These are phyloP conservation scores for Sterrhoptilus dennistouni DNA, from an alignment of 2,113 vertebrate genomes.

Conservation along the genomic window DNA sequence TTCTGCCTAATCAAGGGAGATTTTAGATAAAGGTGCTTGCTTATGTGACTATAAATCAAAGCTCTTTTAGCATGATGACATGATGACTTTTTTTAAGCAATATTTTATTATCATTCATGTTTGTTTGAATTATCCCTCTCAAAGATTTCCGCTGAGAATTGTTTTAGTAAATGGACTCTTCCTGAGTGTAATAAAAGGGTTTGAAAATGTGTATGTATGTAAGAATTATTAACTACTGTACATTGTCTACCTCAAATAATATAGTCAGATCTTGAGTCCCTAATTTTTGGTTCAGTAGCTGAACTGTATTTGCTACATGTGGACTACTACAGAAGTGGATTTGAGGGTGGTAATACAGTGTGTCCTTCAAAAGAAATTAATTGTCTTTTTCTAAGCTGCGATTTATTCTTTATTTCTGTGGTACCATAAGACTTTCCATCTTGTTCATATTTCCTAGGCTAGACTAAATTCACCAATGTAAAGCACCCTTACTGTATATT, in stretches of 20 bases:
- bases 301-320: not conserved
- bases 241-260: not conserved
- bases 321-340: not conserved
- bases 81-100: not conserved
- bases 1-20: not conserved
- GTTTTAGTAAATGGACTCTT: not conserved
- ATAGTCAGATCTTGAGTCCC: not conserved
- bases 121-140: not conserved
- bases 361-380: not conserved
- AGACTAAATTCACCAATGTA: not conserved
- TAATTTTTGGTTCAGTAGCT: not conserved
- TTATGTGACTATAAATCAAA: not conserved
- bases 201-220: not conserved
- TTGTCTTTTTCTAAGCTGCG: not conserved
- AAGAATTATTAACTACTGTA: not conserved
- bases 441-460: not conserved
- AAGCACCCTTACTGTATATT: not conserved
- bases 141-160: not conserved
- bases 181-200: not conserved
- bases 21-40: not conserved
- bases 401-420: not conserved
- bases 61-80: not conserved
- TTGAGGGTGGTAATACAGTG: not conserved
- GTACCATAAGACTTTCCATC: not conserved
- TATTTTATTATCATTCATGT: not conserved